phyloP scores from a whole-genome alignment of 2,797 vertebrate genomes.

The Hemitrygon akajei region DNA sequence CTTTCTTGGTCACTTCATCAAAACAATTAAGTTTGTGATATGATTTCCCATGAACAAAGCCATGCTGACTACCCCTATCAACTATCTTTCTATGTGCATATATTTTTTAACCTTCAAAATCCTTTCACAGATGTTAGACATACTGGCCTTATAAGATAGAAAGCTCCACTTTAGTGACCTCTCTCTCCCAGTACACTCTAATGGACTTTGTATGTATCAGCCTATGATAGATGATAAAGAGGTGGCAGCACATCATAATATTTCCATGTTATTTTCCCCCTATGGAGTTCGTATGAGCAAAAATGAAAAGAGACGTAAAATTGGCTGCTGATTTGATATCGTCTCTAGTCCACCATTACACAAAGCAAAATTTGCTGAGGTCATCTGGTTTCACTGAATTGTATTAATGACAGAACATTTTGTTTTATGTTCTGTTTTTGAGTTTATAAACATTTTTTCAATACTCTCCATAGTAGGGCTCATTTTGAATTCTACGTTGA shows the following conservation, averaged over 20 bases:
- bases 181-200: not conserved
- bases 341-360: not conserved
- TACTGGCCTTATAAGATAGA: no score
- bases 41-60: no score
- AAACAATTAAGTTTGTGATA: no score
- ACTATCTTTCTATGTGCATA: no score
- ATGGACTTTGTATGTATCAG: no score
- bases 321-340: not conserved
- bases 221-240: not conserved
- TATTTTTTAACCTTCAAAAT: no score
- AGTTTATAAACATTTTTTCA: not conserved
- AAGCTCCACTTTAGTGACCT: not conserved
- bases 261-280: not conserved
- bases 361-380: not conserved
- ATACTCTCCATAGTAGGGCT: not conserved
- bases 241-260: not conserved
- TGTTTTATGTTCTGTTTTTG: not conserved
- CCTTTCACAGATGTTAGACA: no score
- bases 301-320: not conserved
- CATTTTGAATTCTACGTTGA: not conserved
- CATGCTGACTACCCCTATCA: no score
- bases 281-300: not conserved
- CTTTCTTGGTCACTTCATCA: no score
- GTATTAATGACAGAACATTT: not conserved
- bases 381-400: not conserved